phyloP scores from a whole-genome alignment of 2,797 vertebrate species.

The Yasuhikotakia modesta region DNA sequence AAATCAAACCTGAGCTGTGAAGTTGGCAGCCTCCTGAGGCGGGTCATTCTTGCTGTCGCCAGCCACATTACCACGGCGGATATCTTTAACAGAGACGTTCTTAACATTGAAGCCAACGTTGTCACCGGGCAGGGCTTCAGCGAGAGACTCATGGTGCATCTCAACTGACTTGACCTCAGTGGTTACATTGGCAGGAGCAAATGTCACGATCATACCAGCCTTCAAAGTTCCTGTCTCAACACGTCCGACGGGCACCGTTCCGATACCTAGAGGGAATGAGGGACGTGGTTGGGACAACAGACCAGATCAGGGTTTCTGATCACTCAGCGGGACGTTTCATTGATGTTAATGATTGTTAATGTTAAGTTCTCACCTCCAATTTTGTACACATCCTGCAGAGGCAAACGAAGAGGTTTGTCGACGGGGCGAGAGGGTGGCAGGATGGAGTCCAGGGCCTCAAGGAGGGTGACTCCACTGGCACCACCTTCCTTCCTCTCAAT shows the following conservation, averaged over 20 bases:
- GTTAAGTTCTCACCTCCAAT: conserved; percentile 67
- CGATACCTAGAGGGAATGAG: conserved; percentile 59
- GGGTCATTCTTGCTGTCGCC: conserved; percentile 71
- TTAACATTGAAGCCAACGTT: conserved; percentile 70
- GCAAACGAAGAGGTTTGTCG: conserved; percentile 70
- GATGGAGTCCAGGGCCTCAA: conserved; percentile 70
- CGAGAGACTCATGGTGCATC: conserved; percentile 68
- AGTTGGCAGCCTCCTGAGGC: conserved; percentile 61
- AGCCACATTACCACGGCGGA: conserved; percentile 69
- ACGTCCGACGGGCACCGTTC: conserved; percentile 68
- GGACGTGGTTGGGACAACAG: neutral
- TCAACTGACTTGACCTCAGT: conserved; percentile 71
- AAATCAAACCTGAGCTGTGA: conserved; percentile 64
- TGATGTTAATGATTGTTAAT: neutral
- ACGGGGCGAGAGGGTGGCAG: conserved; percentile 68
- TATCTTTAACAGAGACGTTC: conserved; percentile 71
- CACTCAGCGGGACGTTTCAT: neutral
- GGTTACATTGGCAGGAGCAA: conserved; percentile 64
- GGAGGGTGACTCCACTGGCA: conserved; percentile 62
- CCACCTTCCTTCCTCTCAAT: conserved; percentile 69
- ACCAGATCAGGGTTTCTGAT: neutral
- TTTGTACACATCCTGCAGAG: conserved; percentile 75
- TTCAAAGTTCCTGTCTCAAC: conserved; percentile 66
- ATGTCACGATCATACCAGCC: conserved; percentile 65
- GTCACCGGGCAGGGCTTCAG: conserved; percentile 66